These are phyloP conservation scores for Cydia strobilella DNA, from an alignment of 1,140 invertebrate species.

Conservation along the genomic window DNA sequence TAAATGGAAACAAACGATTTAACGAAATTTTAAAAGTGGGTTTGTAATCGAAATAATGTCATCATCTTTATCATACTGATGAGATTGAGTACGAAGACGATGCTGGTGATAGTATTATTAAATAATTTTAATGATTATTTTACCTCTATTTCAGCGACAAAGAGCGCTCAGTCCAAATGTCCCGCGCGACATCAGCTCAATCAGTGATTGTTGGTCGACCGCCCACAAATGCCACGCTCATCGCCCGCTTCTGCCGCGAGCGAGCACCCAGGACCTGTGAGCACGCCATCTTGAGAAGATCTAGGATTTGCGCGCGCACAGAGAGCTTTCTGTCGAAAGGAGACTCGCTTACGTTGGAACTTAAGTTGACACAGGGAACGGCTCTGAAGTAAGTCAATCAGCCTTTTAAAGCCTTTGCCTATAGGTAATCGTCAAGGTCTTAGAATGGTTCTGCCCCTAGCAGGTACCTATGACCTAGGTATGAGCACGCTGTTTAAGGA, in stretches of 20 bases:
- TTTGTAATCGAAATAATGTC: too few relatives aligned
- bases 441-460: too few relatives aligned
- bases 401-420: neutral
- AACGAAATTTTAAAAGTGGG: too few relatives aligned
- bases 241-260: conserved; percentile 89
- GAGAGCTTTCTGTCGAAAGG: conserved; percentile 92
- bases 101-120: neutral
- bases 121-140: neutral
- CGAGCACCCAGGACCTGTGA: conserved; percentile 89
- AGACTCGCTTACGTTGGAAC: conserved; percentile 89
- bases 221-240: conserved; percentile 84
- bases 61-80: too few relatives aligned
- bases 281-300: conserved; percentile 83
- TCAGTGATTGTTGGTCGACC: conserved; percentile 78
- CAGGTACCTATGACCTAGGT: too few relatives aligned
- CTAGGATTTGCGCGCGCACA: conserved; percentile 87
- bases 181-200: conserved; percentile 72
- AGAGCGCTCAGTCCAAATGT: conserved; percentile 74
- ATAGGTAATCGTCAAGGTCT: too few relatives aligned
- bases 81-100: neutral
- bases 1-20: too few relatives aligned
- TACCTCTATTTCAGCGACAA: conserved; percentile 63
- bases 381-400: conserved; percentile 85
- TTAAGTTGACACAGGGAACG: conserved; percentile 90
- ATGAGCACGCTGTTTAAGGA: too few relatives aligned